Conservation (phyloP, 2,113 vertebrate genomes). For the Pelobates fuscus region DNA sequence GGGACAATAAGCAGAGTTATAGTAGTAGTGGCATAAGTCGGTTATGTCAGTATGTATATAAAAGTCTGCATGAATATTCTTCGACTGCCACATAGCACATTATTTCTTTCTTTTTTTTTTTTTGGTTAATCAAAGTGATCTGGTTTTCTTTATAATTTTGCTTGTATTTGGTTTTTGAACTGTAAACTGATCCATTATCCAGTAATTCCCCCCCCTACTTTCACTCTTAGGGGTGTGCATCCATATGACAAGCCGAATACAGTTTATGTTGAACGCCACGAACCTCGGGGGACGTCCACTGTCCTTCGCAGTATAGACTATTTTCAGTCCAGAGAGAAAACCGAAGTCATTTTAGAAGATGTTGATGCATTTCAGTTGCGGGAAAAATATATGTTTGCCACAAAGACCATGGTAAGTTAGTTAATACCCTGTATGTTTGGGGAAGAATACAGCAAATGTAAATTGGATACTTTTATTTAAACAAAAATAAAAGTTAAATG, state of each 20-base stretch:
- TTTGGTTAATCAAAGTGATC: too few relatives aligned
- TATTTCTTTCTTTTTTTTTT: too few relatives aligned
- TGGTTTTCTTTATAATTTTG: too few relatives aligned
- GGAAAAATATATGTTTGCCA: constrained; percentile 97
- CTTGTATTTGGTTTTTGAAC: not conserved
- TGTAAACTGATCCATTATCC: not conserved
- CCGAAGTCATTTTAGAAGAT: constrained; percentile 83
- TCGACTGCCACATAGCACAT: too few relatives aligned
- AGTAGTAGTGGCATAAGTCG: too few relatives aligned
- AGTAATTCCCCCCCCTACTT: not conserved
- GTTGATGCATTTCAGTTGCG: constrained; percentile 92
- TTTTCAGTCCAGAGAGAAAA: constrained; percentile 89
- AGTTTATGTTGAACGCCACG: constrained; percentile 87
- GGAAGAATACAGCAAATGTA: too few relatives aligned
- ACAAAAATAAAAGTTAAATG: too few relatives aligned
- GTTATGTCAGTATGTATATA: too few relatives aligned
- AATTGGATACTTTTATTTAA: too few relatives aligned
- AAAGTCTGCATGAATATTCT: too few relatives aligned
- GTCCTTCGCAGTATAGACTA: constrained; percentile 91
- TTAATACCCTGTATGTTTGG: too few relatives aligned
- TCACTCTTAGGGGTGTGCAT: constrained; percentile 81
- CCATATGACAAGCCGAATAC: constrained; percentile 85
- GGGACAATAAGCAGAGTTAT: too few relatives aligned
- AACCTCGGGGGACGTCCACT: constrained; percentile 85
- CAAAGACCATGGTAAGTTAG: constrained; percentile 83